These are phyloP conservation scores for Pogonophryne albipinna DNA, from an alignment of 2,797 vertebrate species.

Conservation along the genomic window DNA sequence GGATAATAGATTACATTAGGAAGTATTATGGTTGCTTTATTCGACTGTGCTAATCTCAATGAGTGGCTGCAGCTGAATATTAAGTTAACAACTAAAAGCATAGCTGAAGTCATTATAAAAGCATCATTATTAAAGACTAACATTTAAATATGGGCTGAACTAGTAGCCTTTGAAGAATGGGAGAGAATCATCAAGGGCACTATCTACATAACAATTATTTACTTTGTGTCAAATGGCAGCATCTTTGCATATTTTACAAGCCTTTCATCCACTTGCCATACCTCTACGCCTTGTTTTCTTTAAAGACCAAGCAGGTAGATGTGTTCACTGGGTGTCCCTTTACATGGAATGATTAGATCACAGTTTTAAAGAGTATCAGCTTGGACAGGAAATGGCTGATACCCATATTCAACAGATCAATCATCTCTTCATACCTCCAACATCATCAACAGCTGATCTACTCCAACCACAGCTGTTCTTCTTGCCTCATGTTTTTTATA, in stretches of 20 bases:
- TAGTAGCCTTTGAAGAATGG: neutral
- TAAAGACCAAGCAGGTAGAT: conserved; percentile 3
- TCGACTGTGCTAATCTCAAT: conserved; percentile 21
- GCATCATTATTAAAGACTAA: neutral
- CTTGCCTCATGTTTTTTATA: neutral
- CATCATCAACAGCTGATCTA: conserved; percentile 22
- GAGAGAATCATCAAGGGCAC: neutral
- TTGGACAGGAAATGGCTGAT: conserved; percentile 12
- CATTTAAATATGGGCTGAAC: neutral
- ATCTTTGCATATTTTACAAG: conserved; percentile 1
- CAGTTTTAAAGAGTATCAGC: conserved; percentile 17
- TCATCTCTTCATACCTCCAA: conserved; percentile 4
- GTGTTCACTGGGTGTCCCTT: conserved; percentile 9
- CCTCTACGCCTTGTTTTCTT: neutral
- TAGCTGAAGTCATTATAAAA: neutral
- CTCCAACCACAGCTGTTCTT: conserved; percentile 20
- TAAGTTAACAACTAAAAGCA: conserved; percentile 4
- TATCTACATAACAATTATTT: neutral
- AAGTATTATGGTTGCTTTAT: conserved; percentile 8
- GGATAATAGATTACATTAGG: neutral
- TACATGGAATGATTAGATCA: conserved; percentile 54
- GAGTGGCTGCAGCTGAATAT: conserved; percentile 24
- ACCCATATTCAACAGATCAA: conserved; percentile 20
- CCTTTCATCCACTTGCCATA: neutral
- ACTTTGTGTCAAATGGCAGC: neutral